Conservation (phyloP, 2,797 vertebrate genomes). For the Myotis myotis region DNA sequence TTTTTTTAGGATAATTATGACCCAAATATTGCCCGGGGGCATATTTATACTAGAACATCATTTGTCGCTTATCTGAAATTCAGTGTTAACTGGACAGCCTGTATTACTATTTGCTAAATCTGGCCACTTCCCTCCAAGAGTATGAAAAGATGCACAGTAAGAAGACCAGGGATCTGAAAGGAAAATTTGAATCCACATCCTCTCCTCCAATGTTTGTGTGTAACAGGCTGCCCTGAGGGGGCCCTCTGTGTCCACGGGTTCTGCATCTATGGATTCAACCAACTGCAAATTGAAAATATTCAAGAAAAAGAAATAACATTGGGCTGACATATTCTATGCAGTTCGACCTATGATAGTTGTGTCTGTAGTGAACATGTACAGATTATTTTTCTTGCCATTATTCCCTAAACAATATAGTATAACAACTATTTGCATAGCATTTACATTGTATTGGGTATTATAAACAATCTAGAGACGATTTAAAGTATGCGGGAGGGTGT, state of each 20-base stretch:
- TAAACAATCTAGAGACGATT: neutral
- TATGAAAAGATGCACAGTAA: no score
- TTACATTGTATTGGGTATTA: neutral
- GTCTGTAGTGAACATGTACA: neutral
- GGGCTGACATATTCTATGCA: neutral
- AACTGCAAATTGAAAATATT: neutral
- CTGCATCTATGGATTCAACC: neutral
- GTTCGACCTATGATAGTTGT: neutral
- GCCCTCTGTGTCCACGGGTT: neutral
- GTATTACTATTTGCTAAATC: neutral
- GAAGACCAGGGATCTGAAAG: neutral
- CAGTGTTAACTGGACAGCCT: neutral
- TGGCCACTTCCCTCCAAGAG: neutral
- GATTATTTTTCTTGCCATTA: neutral
- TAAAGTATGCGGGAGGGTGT: neutral
- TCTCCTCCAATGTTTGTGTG: fast-evolving
- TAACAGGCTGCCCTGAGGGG: no score
- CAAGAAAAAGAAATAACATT: neutral
- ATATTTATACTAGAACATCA: neutral
- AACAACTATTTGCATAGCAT: neutral
- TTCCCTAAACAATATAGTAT: neutral
- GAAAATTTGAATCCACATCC: neutral
- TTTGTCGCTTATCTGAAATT: neutral
- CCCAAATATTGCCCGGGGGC: neutral
- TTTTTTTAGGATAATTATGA: neutral